phyloP scores from a whole-genome alignment of 1,140 invertebrate genomes.

The Pseudomyrmex flavicornis region DNA sequence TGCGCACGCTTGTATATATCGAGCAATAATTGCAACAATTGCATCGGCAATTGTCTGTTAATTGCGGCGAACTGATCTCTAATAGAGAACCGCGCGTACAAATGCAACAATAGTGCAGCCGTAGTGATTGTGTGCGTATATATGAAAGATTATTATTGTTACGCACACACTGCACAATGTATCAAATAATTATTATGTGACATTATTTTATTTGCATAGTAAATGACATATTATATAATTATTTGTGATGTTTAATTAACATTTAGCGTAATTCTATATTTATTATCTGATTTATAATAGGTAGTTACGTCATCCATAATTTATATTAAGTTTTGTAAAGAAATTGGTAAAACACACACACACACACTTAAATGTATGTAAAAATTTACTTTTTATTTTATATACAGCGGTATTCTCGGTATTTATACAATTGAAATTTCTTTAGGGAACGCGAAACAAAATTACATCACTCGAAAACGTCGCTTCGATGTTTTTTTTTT shows the following conservation, averaged over 20 bases:
- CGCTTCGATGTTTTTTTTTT: not conserved
- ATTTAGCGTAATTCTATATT: too few relatives aligned
- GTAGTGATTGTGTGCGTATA: too few relatives aligned
- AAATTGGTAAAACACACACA: not conserved
- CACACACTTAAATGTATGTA: too few relatives aligned
- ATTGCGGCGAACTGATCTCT: conserved; percentile 36
- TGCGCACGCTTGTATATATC: conserved; percentile 11
- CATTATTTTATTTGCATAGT: not conserved
- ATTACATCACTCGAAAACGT: not conserved
- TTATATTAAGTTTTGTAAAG: not conserved
- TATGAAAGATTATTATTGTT: not conserved
- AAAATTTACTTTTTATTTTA: not conserved
- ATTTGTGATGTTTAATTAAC: not conserved
- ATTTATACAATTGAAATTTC: not conserved
- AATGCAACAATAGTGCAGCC: not conserved
- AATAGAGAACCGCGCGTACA: not conserved
- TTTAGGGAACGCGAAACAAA: too few relatives aligned
- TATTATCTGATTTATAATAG: too few relatives aligned
- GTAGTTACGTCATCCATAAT: not conserved
- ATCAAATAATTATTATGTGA: conserved; percentile 13
- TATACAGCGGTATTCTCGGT: not conserved
- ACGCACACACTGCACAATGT: not conserved
- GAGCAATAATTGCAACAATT: conserved; percentile 38
- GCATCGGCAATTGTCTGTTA: conserved; percentile 39
- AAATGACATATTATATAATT: not conserved